These are phyloP conservation scores for Rallus limicola DNA, from an alignment of 2,113 vertebrate species.

Conservation along the genomic window DNA sequence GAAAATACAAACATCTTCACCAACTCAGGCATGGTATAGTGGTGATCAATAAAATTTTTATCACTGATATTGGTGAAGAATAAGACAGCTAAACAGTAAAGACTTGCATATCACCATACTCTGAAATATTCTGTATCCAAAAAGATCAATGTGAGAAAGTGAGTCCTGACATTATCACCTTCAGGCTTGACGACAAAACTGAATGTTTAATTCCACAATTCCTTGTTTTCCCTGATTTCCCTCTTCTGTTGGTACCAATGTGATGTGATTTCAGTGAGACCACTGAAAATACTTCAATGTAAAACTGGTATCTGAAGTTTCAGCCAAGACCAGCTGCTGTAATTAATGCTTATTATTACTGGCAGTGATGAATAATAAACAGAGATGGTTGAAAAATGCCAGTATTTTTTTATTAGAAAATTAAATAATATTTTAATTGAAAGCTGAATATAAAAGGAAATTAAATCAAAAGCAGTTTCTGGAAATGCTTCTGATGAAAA, in stretches of 20 bases:
- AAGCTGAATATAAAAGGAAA: neutral
- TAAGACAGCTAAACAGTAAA: neutral
- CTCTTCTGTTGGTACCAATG: neutral
- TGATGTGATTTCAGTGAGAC: neutral
- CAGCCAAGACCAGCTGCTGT: neutral
- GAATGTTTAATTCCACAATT: neutral
- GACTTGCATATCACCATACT: neutral
- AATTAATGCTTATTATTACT: neutral
- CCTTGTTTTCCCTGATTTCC: neutral
- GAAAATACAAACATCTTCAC: neutral
- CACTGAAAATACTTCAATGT: neutral
- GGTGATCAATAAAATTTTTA: neutral
- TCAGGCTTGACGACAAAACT: neutral
- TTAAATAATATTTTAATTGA: neutral
- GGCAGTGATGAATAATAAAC: neutral
- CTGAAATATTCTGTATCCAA: fast-evolving
- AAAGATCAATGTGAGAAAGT: neutral
- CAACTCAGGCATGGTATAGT: neutral
- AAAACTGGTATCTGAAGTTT: neutral
- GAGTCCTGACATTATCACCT: neutral
- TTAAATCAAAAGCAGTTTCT: neutral
- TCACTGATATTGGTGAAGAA: neutral
- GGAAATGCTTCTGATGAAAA: neutral
- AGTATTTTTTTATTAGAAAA: neutral
- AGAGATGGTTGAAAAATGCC: neutral